These are phyloP conservation scores for Scolopax bukidnonensis DNA, from an alignment of 2,797 vertebrate genomes.

Conservation along the genomic window DNA sequence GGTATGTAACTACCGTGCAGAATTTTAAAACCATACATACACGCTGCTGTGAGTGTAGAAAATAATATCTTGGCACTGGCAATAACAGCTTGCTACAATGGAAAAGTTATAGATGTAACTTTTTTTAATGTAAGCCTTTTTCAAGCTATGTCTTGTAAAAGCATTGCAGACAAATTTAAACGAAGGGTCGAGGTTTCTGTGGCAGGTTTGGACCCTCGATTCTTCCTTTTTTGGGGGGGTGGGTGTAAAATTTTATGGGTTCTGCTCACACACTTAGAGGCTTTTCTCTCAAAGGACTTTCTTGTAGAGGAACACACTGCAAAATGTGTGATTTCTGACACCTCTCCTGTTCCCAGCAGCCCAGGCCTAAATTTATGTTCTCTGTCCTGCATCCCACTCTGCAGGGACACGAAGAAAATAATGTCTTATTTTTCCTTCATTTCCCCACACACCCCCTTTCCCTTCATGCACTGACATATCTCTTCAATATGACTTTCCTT, in stretches of 20 bases:
- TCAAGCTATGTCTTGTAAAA: slow-evolving; percentile 49
- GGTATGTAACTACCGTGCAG: slow-evolving; percentile 37
- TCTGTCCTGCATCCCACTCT: slow-evolving; percentile 69
- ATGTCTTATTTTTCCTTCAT: slow-evolving; percentile 56
- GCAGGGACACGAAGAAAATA: slow-evolving; percentile 60
- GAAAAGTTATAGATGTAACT: slow-evolving; percentile 48
- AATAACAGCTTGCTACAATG: slow-evolving; percentile 35
- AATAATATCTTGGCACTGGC: slow-evolving; percentile 12
- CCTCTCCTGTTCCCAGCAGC: slow-evolving; percentile 71
- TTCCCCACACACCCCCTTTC: neutral
- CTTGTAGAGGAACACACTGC: slow-evolving; percentile 64
- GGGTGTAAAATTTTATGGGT: slow-evolving; percentile 67
- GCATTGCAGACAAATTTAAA: slow-evolving; percentile 54
- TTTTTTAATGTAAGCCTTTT: slow-evolving; percentile 49
- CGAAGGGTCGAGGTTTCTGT: slow-evolving; percentile 41
- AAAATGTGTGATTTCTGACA: slow-evolving; percentile 81
- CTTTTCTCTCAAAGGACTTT: slow-evolving; percentile 73
- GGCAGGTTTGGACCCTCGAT: slow-evolving; percentile 39
- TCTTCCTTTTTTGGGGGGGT: slow-evolving; percentile 43
- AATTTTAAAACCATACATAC: neutral
- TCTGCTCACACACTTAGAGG: slow-evolving; percentile 71
- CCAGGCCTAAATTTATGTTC: slow-evolving; percentile 74
- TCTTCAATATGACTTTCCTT: slow-evolving; percentile 19
- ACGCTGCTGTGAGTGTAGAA: neutral
- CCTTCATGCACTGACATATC: neutral